Conservation (phyloP, 2,888 invertebrate species). For the Alentia gelatinosa region DNA sequence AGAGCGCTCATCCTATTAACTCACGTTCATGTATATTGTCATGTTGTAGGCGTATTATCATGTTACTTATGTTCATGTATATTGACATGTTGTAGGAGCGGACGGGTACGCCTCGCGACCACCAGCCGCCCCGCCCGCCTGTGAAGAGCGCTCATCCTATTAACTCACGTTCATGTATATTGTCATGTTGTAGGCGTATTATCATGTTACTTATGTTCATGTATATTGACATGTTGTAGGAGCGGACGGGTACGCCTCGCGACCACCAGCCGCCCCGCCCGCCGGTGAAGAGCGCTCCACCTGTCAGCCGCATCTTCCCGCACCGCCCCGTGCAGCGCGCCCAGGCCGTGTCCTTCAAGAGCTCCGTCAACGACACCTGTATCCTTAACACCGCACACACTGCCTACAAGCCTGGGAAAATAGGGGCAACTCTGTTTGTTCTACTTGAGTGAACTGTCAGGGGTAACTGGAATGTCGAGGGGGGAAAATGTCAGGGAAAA, state of each 20-base stretch:
- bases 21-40: too few species aligned
- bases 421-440: too few species aligned
- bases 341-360: slow-evolving; percentile 77
- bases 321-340: slow-evolving; percentile 73
- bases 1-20: slow-evolving; percentile 79
- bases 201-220: too few species aligned
- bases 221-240: slow-evolving; percentile 62
- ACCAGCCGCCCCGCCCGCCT: slow-evolving; percentile 78
- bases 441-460: too few species aligned
- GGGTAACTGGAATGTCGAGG: too few species aligned
- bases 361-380: slow-evolving; percentile 70
- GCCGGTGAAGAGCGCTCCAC: slow-evolving; percentile 80
- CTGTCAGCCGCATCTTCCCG: slow-evolving; percentile 78
- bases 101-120: slow-evolving; percentile 75
- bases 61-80: too few species aligned
- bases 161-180: too few species aligned
- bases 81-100: slow-evolving; percentile 62
- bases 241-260: slow-evolving; percentile 73
- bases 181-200: too few species aligned
- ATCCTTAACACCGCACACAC: slow-evolving; percentile 76
- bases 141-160: slow-evolving; percentile 80
- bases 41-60: too few species aligned
- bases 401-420: too few species aligned
- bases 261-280: slow-evolving; percentile 78
- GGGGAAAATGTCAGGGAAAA: too few species aligned